Evolutionary conservation across 2,888 invertebrate species (phyloP), one percentile per base, ranked within the genome.

Genomic region (Odontocolon sp.): DNA sequence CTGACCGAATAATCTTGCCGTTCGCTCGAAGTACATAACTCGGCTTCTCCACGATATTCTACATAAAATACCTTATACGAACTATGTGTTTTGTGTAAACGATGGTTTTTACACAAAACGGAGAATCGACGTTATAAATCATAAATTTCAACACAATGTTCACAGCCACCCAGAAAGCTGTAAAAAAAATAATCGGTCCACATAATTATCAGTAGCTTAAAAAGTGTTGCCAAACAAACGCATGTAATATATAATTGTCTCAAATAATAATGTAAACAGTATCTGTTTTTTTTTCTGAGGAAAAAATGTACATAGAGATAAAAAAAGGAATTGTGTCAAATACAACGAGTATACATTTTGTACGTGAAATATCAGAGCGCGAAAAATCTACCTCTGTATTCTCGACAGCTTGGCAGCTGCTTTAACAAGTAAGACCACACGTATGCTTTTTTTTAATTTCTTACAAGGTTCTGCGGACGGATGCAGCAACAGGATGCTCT

Each of bases 371-470:
- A 64, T 63, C 47, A 75, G 38, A 64, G 45, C 47, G 21, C 40
- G 6, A 11, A 40, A 40, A 9, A n/a, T n/a, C 23, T 4, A 56
- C 26, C 33, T 45, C 26, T 9, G n/a, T n/a, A 57, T 33, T 56
- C 69, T 61, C 45, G 54, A 45, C 47, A 45, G 21, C 6, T 59
- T 52, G 33, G 33, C 45, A 45, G 45, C 61, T 74, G 59, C 18
- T 16, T 21, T n/a, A 69, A 56, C 69, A 75, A 36, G 52, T n/a
- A 50, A 70, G 52, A 16, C 31, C 57, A 69, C 42, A 59, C 68
- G 59, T 64, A 38, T 36, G 11, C 28, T 45, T 68, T 23, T 21
- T 50, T 31, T 61, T 45, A 45, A 23, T 61, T 45, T 5, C 21
- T 40, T 26, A 36, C 42, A 33, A 38, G 38, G 8, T 14, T 28